These are phyloP conservation scores for Xerus rutilus DNA, from an alignment of 2,797 vertebrate genomes.

Conservation along the genomic window DNA sequence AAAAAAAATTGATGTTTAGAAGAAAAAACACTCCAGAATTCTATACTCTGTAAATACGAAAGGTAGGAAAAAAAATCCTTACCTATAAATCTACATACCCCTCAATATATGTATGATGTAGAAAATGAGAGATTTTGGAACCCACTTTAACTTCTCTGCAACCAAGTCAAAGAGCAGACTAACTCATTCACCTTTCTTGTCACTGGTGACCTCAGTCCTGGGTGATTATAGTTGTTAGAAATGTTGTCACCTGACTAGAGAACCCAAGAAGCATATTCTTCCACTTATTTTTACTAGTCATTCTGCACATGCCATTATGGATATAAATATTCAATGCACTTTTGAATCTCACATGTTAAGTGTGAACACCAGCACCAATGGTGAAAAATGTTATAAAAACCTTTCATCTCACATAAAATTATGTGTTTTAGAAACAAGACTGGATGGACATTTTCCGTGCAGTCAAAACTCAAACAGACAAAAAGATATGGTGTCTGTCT, in stretches of 20 bases:
- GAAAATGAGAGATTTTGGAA: background rate
- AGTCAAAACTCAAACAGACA: slow-evolving; percentile 4
- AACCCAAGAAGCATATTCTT: background rate
- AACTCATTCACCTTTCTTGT: background rate
- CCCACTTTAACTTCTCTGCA: background rate
- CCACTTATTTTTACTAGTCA: background rate
- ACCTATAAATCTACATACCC: background rate
- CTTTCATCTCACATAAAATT: background rate
- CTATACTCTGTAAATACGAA: background rate
- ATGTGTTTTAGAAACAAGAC: slow-evolving; percentile 2
- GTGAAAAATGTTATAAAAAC: background rate
- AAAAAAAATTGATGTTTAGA: background rate
- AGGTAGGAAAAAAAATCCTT: background rate
- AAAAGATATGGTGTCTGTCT: background rate
- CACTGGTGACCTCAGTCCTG: background rate
- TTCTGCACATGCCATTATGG: background rate
- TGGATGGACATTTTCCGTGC: slow-evolving; percentile 16
- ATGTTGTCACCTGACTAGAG: background rate
- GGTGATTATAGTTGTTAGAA: background rate
- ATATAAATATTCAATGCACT: background rate
- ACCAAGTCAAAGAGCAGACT: background rate
- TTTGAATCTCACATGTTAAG: slow-evolving; percentile 18
- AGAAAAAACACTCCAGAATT: background rate
- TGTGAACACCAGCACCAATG: background rate
- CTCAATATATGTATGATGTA: slow-evolving; percentile 50